Base-by-base conservation (phyloP, 2,113 vertebrate genomes). In the Diglossa brunneiventris region DNA sequence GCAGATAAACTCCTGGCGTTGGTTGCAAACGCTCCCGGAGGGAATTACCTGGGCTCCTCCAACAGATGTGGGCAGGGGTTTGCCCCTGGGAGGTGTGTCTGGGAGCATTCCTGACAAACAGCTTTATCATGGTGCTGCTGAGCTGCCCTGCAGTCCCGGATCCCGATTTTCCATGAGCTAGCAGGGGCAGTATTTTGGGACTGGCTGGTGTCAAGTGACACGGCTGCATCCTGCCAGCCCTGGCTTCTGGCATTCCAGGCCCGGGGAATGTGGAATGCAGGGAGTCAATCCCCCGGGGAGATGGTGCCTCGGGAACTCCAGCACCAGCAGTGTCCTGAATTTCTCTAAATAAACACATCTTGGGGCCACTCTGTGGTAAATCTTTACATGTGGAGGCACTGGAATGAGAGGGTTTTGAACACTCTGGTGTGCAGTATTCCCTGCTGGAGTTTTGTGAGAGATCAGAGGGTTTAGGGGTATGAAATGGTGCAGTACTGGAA, bases 201-300 rank as follows among this genome's bases (percentile, higher is more conserved):
- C 56, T 27, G 80, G 46, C 87, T 64, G 81, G 81, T 95, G 75
- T 92, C 69, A 47, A 39, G 67, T 92, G 68, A 93, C 90, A 63
- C 1, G 2, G 88, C 77, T 76, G 78, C 46, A 10, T 66, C 70
- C 61, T 42, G 78, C 70, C 89, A 68, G 68, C 21, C 27, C 46
- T 42, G 53, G 6, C 7, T 2, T 19, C 66, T 67, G 49, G 62
- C 41, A 18, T 94, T 92, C 78, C 37, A n/a, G 69, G 58, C 58
- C 37, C 0, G 11, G 81, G 63, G 64, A 73, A 58, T 23, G 67
- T 41, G 68, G 62, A 67, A 77, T 31, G 39, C 2, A 1, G 63
- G 59, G 47, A 39, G 37, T 49, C 37, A 68, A 0, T 56, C 28
- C 1, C 0, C 13, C 21, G 55, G 49, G 62, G 30, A 13, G 58